Percentiles rank a stretch among this genome's conserved stretches.
Evolutionary conservation across 2,888 invertebrate genomes (phyloP).

Genomic region (Thyatira batis): DNA sequence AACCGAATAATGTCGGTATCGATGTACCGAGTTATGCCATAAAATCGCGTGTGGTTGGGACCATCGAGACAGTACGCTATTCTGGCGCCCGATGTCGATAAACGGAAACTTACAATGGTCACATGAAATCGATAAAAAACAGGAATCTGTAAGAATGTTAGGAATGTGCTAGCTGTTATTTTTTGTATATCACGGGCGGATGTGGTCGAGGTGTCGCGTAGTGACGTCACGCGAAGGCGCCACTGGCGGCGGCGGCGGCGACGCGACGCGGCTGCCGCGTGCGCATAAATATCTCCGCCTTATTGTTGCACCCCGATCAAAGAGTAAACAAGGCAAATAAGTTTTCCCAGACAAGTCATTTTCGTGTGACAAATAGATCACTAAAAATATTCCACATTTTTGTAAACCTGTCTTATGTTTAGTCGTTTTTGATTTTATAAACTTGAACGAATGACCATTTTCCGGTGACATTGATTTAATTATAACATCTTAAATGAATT

Average conservation of each 20-base stretch:
- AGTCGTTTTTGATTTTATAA: constrained; percentile 27
- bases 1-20: background rate
- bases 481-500: constrained; percentile 13
- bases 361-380: constrained; percentile 32
- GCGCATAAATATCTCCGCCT: constrained; percentile 38
- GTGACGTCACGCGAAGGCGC: constrained; percentile 59
- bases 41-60: background rate
- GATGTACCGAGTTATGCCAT: background rate
- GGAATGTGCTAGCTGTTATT: constrained; percentile 71
- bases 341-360: constrained; percentile 24
- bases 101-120: constrained; percentile 24
- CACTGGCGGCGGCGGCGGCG: constrained; percentile 36
- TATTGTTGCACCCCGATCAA: constrained; percentile 35
- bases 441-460: constrained; percentile 38
- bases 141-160: constrained; percentile 59
- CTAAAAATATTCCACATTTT: constrained; percentile 38
- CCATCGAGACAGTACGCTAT: constrained; percentile 5
- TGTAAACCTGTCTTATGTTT: constrained; percentile 31
- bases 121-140: constrained; percentile 50
- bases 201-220: constrained; percentile 41
- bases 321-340: constrained; percentile 34
- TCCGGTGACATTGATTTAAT: constrained; percentile 27
- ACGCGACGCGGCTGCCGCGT: constrained; percentile 25
- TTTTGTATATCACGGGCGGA: constrained; percentile 53
- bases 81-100: constrained; percentile 54